Evolutionary conservation across 2,113 vertebrate genomes (phyloP).

Genomic region (Uropsilus gracilis): DNA sequence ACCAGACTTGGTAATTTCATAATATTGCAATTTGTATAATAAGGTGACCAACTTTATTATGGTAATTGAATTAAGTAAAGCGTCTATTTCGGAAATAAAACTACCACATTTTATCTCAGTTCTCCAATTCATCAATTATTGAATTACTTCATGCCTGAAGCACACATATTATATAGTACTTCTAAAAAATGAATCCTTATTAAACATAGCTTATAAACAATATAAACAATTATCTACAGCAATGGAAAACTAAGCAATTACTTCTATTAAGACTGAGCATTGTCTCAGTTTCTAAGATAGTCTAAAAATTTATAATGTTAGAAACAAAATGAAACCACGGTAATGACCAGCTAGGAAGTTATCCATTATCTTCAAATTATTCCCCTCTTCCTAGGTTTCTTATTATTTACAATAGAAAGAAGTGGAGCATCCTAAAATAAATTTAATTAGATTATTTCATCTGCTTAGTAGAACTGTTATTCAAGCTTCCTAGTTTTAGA

Average conservation of each 20-base stretch:
- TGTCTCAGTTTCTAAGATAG: background rate
- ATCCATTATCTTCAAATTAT: background rate
- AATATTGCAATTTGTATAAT: background rate
- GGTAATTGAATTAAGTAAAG: background rate
- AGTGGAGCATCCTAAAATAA: constrained; percentile 1
- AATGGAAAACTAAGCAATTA: background rate
- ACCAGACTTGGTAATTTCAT: background rate
- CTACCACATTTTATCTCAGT: background rate
- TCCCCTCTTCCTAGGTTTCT: background rate
- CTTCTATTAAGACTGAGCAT: background rate
- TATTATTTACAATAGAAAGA: background rate
- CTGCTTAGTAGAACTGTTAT: background rate
- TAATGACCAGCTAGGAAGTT: background rate
- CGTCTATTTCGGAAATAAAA: background rate
- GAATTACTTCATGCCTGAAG: background rate
- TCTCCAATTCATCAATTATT: background rate
- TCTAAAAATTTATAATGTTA: background rate
- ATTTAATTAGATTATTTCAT: constrained; percentile 16
- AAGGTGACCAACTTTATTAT: background rate
- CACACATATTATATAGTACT: background rate
- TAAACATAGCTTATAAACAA: background rate
- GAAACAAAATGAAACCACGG: background rate
- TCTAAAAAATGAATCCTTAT: background rate
- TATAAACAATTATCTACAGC: background rate
- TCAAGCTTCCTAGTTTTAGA: background rate